Percentiles rank a stretch among this genome's conserved stretches.
phyloP scores from a whole-genome alignment of 2,113 vertebrate species.

The Mirounga angustirostris region DNA sequence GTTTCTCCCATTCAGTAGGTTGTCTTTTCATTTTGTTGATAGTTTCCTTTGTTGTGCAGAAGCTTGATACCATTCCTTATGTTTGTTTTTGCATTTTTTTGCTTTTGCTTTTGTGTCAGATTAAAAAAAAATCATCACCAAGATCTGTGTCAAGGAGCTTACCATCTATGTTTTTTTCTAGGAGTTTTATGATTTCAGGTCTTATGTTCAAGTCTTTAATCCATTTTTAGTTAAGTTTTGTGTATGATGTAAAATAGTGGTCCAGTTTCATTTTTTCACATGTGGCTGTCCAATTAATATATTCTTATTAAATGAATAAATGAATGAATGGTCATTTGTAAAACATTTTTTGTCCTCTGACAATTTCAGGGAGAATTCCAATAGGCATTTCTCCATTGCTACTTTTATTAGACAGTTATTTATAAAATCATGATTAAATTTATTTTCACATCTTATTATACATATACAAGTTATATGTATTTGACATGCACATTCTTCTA shows the following conservation, averaged over 20 bases:
- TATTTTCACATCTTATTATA: not conserved
- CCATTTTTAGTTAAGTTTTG: not conserved
- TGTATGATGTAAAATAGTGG: not conserved
- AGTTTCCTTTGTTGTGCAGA: not conserved
- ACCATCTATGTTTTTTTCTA: not conserved
- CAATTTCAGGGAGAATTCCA: not conserved
- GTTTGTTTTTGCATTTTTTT: not conserved
- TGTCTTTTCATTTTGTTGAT: not conserved
- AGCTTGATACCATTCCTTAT: not conserved
- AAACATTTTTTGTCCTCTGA: not conserved
- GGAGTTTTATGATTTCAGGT: not conserved
- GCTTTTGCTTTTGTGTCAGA: not conserved
- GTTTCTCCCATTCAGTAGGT: not conserved
- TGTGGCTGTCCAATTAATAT: not conserved
- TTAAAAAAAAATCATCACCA: not conserved
- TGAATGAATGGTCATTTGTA: not conserved
- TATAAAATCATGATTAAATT: not conserved
- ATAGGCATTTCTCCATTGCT: not conserved
- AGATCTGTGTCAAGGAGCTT: not conserved
- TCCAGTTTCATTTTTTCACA: not conserved
- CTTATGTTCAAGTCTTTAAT: not conserved
- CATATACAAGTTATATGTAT: not conserved
- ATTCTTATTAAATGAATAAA: not conserved
- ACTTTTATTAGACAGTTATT: not conserved
- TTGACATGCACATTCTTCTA: not conserved